A percentile compares a stretch with the other conserved stretches of the same genome.
Conservation (phyloP, 2,888 invertebrate species). For the Nectonema munidae region DNA sequence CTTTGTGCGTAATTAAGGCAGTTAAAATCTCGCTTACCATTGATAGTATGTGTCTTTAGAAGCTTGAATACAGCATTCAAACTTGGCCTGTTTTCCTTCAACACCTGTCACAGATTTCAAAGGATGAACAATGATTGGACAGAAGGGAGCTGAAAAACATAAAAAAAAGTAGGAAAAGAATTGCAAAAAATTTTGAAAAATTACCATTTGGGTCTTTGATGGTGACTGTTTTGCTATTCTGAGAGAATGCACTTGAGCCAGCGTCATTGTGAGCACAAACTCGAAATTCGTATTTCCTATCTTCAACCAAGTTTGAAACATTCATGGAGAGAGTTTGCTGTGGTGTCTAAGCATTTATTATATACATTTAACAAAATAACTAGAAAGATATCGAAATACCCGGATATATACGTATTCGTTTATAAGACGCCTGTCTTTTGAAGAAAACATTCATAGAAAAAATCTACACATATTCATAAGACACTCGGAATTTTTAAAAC, state of each 20-base stretch:
- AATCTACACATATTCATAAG: too few relatives aligned
- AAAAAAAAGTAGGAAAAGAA: slow-evolving; percentile 11
- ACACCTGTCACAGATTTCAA: slow-evolving; percentile 52
- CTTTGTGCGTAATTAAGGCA: too few relatives aligned
- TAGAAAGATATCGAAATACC: too few relatives aligned
- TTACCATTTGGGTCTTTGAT: slow-evolving; percentile 56
- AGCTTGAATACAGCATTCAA: slow-evolving; percentile 59
- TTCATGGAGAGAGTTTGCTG: slow-evolving; percentile 46
- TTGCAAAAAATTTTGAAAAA: not conserved
- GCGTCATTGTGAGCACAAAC: slow-evolving; percentile 83
- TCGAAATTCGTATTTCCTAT: slow-evolving; percentile 81
- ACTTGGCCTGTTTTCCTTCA: slow-evolving; percentile 72
- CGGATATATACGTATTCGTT: too few relatives aligned
- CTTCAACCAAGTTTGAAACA: slow-evolving; percentile 73
- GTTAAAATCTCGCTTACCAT: too few relatives aligned
- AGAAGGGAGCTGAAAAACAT: slow-evolving; percentile 34
- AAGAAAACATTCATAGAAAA: too few relatives aligned
- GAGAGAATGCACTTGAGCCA: slow-evolving; percentile 37
- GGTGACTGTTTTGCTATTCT: slow-evolving; percentile 51
- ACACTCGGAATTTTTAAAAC: too few relatives aligned
- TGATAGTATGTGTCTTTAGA: slow-evolving; percentile 53
- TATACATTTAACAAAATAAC: too few relatives aligned
- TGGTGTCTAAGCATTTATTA: slow-evolving; percentile 20
- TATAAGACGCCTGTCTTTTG: too few relatives aligned
- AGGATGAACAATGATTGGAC: slow-evolving; percentile 56